Percentiles rank a stretch among this genome's conserved stretches.
These are phyloP conservation scores for Poecile montanus DNA, from an alignment of 2,797 vertebrate species.

Conservation along the genomic window DNA sequence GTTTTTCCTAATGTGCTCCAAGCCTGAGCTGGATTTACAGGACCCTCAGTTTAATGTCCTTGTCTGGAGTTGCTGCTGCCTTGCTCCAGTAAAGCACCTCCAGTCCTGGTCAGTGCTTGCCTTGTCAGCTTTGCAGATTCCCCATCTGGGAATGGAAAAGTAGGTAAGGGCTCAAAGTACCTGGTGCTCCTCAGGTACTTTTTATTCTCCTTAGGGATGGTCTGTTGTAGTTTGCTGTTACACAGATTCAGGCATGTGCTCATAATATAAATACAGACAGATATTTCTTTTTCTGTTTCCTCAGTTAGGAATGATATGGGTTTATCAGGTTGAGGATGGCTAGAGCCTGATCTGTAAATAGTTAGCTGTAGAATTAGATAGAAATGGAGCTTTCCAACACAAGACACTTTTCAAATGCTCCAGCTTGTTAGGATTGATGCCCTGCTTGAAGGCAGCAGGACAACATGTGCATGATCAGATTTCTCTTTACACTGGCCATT, in stretches of 20 bases:
- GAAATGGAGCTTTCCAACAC: not conserved
- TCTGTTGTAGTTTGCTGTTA: not conserved
- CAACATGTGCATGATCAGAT: not conserved
- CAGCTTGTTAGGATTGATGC: not conserved
- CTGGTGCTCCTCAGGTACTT: not conserved
- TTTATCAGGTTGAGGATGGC: not conserved
- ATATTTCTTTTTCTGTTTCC: not conserved
- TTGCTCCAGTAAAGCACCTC: not conserved
- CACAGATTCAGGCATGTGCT: not conserved
- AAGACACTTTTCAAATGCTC: not conserved
- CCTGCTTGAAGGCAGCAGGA: not conserved
- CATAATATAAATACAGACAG: not conserved
- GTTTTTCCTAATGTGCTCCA: not conserved
- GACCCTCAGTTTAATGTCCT: fast-evolving
- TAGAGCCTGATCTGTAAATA: not conserved
- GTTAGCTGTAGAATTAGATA: not conserved
- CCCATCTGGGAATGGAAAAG: not conserved
- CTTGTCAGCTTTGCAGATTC: not conserved
- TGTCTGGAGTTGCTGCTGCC: not conserved
- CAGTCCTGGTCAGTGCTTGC: not conserved
- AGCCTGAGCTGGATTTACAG: not conserved
- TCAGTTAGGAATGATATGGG: not conserved
- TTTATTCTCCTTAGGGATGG: not conserved
- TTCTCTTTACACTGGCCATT: not conserved
- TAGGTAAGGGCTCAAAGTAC: not conserved